These are phyloP conservation scores for Hedya salicella DNA, from an alignment of 2,888 invertebrate species.

Conservation along the genomic window DNA sequence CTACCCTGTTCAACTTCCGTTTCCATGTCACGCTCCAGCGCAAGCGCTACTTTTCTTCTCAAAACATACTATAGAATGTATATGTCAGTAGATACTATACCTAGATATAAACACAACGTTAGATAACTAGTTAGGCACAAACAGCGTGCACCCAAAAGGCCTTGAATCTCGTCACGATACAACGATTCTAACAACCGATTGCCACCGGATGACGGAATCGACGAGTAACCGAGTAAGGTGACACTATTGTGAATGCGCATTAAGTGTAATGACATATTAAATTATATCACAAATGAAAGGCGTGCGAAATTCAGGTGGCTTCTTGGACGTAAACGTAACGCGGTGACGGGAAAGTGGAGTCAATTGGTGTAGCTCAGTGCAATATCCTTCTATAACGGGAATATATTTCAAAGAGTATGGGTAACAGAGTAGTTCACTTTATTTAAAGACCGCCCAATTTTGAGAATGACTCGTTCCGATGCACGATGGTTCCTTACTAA, in stretches of 20 bases:
- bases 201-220: conserved; percentile 27
- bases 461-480: too few species aligned
- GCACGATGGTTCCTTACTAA: too few species aligned
- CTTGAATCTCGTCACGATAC: conserved; percentile 61
- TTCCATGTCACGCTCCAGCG: too few species aligned
- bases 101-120: conserved; percentile 39
- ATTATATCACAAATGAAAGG: conserved; percentile 42
- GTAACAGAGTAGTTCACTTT: too few species aligned
- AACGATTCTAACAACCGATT: conserved; percentile 44
- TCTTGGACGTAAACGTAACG: conserved; percentile 25
- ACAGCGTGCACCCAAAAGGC: conserved; percentile 52
- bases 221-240: conserved; percentile 30
- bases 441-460: too few species aligned
- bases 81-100: not conserved
- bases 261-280: conserved; percentile 39
- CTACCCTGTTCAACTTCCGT: too few species aligned
- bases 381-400: conserved; percentile 35
- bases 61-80: too few species aligned
- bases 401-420: not conserved
- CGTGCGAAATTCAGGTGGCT: conserved; percentile 39
- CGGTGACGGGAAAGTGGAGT: conserved; percentile 33
- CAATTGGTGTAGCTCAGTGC: conserved; percentile 14
- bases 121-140: conserved; percentile 35
- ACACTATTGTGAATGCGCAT: conserved; percentile 13
- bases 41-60: too few species aligned